Percentiles rank a stretch among this genome's conserved stretches.
Conservation (phyloP, 2,888 invertebrate species). For the Cataglyphis rosenhaueri region DNA sequence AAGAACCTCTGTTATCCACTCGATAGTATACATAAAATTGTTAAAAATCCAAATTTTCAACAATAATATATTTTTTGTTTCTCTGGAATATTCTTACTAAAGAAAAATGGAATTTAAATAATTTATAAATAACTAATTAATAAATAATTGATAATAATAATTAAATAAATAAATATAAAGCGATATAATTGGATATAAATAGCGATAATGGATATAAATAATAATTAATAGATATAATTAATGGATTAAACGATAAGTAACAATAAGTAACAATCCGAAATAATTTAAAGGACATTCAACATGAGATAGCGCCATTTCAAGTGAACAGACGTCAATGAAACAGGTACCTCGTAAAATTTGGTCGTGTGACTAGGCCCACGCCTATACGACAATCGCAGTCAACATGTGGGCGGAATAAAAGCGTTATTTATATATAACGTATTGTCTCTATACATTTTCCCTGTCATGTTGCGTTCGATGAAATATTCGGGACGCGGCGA, state of each 20-base stretch:
- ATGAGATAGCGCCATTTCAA: conserved; percentile 35
- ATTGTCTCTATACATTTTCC: conserved; percentile 71
- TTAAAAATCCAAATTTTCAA: background rate
- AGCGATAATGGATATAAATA: background rate
- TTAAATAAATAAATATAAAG: conserved; percentile 1
- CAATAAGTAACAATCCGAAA: background rate
- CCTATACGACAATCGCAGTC: conserved; percentile 60
- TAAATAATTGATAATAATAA: background rate
- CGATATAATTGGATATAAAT: background rate
- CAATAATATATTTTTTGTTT: background rate
- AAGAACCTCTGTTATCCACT: conserved; percentile 53
- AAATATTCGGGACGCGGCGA: conserved; percentile 68
- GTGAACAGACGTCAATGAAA: conserved; percentile 37
- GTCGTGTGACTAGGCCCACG: conserved; percentile 70
- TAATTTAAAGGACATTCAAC: background rate
- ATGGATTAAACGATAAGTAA: background rate
- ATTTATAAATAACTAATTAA: background rate
- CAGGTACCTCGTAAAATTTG: conserved; percentile 73
- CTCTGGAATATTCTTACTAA: background rate
- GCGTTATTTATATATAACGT: conserved; percentile 62
- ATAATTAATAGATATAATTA: background rate
- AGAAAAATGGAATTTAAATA: background rate
- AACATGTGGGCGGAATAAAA: conserved; percentile 76
- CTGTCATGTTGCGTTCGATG: conserved; percentile 59
- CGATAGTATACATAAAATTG: background rate